These are phyloP conservation scores for Limulus polyphemus DNA, from an alignment of 2,888 invertebrate species.

Conservation along the genomic window DNA sequence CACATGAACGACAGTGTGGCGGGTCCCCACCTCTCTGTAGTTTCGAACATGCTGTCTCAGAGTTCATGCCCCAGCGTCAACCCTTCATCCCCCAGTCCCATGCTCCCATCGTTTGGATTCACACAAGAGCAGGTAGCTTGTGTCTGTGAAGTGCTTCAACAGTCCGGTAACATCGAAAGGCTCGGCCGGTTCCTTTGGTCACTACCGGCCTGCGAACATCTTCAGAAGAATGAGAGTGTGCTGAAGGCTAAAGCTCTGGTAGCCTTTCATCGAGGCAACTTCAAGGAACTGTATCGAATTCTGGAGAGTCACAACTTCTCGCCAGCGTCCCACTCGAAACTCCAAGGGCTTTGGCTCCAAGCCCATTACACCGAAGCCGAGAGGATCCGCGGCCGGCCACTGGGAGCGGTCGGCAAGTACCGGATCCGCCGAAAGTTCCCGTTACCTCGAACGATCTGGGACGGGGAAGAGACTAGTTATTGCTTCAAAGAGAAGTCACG, in stretches of 20 bases:
- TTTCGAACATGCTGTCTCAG: conserved; percentile 8
- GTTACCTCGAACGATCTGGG: conserved; percentile 91
- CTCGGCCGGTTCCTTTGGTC: conserved; percentile 93
- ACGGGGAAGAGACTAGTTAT: conserved; percentile 97
- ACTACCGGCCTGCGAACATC: conserved; percentile 85
- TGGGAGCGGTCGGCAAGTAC: conserved; percentile 65
- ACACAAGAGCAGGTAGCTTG: conserved; percentile 98
- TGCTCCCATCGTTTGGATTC: conserved; percentile 82
- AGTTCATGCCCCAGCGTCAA: conserved; percentile 12
- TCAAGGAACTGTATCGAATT: conserved; percentile 90
- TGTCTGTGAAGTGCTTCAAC: conserved; percentile 94
- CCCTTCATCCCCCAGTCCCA: conserved; percentile 41
- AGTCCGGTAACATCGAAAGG: conserved; percentile 90
- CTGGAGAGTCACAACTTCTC: conserved; percentile 91
- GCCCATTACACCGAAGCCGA: conserved; percentile 99
- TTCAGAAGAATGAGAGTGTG: conserved; percentile 93
- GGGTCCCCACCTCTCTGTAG: conserved; percentile 9
- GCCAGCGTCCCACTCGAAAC: conserved; percentile 82
- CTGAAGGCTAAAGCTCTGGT: conserved; percentile 96
- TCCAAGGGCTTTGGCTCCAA: conserved; percentile 90
- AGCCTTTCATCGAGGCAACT: conserved; percentile 90
- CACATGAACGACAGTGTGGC: conserved; percentile 23
- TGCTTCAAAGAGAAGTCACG: conserved; percentile 74
- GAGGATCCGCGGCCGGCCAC: conserved; percentile 74
- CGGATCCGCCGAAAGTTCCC: conserved; percentile 93